phyloP scores from a whole-genome alignment of 1,140 invertebrate genomes.

The Semibalanus balanoides region DNA sequence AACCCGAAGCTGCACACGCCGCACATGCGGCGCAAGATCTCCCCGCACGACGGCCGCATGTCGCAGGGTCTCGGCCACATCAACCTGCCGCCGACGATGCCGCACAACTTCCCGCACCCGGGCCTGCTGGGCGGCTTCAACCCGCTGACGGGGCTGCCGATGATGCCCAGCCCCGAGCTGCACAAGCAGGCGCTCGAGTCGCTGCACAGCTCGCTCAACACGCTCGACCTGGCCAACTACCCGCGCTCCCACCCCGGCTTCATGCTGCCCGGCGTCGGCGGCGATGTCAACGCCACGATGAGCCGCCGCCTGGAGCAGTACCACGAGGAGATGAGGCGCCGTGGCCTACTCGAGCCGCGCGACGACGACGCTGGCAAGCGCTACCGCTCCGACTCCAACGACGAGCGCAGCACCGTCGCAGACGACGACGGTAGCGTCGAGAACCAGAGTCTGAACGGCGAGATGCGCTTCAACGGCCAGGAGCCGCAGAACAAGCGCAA shows the following conservation, averaged over 20 bases:
- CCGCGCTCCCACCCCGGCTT: conserved; percentile 6
- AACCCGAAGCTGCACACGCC: conserved; percentile 97
- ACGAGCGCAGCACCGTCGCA: conserved; percentile 39
- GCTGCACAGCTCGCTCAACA: conserved; percentile 7
- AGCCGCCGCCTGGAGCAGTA: conserved; percentile 33
- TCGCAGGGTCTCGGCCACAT: conserved; percentile 60
- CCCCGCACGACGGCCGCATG: conserved; percentile 78
- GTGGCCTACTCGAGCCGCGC: neutral
- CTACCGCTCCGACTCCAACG: conserved; percentile 33
- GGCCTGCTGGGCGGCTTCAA: conserved; percentile 21
- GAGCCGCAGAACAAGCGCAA: conserved; percentile 47
- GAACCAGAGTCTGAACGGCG: conserved; percentile 37
- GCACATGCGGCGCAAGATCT: conserved; percentile 77
- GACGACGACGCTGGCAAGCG: neutral
- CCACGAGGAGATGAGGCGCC: conserved; percentile 14
- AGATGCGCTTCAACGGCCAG: conserved; percentile 30
- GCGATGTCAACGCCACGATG: conserved; percentile 45
- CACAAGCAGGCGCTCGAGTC: conserved; percentile 21
- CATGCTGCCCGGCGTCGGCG: neutral
- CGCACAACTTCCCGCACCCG: conserved; percentile 23
- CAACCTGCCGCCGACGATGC: conserved; percentile 49
- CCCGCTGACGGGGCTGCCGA: conserved; percentile 20
- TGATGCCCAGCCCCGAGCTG: conserved; percentile 21
- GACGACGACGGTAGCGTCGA: conserved; percentile 45
- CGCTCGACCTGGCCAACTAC: neutral